Evolutionary conservation across 2,797 vertebrate species (phyloP).

Genomic region (Spinus olivaceus): DNA sequence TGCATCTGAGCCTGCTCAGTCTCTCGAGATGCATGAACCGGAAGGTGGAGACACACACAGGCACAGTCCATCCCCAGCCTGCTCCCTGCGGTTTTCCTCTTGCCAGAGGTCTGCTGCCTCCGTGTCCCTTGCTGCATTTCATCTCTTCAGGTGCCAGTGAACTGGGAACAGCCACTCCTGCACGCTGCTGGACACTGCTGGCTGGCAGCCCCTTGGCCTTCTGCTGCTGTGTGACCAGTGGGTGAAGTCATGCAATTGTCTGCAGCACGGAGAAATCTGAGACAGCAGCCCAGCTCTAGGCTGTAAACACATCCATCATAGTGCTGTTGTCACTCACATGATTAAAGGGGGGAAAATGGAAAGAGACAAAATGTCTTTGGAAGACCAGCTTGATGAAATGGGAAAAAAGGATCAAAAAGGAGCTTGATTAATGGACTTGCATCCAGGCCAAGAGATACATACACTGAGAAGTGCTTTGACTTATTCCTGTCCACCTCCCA

Average conservation of each 20-base stretch:
- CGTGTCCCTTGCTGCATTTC: neutral
- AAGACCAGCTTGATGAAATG: neutral
- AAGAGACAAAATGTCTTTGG: neutral
- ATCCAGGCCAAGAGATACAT: neutral
- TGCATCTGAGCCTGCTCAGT: neutral
- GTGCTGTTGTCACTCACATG: neutral
- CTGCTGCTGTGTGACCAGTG: neutral
- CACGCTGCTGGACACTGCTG: neutral
- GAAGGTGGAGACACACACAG: neutral
- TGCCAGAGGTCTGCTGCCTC: neutral
- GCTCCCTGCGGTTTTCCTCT: neutral
- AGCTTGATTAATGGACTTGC: neutral
- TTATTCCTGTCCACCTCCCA: neutral
- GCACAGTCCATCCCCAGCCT: rapidly evolving
- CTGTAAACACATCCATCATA: conserved; percentile 46
- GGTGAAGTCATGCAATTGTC: conserved; percentile 41
- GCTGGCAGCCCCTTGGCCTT: neutral
- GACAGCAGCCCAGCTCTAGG: neutral
- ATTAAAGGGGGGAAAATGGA: neutral
- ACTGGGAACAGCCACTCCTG: neutral
- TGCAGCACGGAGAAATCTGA: neutral
- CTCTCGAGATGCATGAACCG: neutral
- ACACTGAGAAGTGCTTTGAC: neutral
- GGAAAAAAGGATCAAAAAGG: neutral
- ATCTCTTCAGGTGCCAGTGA: neutral